Conservation (phyloP, 2,888 invertebrate species). For the Allacma fusca region DNA sequence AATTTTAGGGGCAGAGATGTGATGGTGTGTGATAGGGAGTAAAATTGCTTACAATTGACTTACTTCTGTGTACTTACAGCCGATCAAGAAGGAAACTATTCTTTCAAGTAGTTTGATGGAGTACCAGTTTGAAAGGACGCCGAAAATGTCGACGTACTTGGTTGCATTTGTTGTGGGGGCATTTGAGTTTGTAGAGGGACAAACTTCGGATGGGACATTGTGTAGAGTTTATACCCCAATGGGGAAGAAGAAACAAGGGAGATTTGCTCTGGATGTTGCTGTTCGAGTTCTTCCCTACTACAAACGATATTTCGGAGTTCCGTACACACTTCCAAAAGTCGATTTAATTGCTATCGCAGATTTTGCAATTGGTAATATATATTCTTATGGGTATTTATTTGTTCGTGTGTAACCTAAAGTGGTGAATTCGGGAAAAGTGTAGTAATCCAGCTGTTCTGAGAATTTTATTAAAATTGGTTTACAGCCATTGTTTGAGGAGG, state of each 20-base stretch:
- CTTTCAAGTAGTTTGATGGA: constrained; percentile 64
- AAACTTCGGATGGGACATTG: constrained; percentile 80
- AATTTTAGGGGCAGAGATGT: no score
- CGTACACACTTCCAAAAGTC: constrained; percentile 94
- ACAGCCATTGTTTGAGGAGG: no score
- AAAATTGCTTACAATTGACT: constrained; percentile 42
- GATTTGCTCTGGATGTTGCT: constrained; percentile 90
- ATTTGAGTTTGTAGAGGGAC: constrained; percentile 89
- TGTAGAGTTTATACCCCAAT: constrained; percentile 87
- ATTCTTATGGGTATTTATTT: no score
- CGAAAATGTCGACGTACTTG: constrained; percentile 94
- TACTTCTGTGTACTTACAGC: not conserved
- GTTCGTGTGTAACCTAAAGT: no score
- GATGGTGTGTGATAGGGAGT: no score
- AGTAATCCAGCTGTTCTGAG: no score
- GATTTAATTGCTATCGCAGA: constrained; percentile 96
- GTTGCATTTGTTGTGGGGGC: constrained; percentile 94
- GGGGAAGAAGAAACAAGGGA: constrained; percentile 89
- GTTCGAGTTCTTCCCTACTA: constrained; percentile 85
- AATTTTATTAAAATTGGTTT: no score
- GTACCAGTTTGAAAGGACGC: constrained; percentile 81
- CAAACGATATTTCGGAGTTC: constrained; percentile 92
- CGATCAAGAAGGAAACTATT: constrained; percentile 9
- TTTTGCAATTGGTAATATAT: constrained; percentile 85
- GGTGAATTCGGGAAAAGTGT: no score